Evolutionary conservation across 2,888 invertebrate genomes (phyloP).

Genomic region (Drosophila lacicola): DNA sequence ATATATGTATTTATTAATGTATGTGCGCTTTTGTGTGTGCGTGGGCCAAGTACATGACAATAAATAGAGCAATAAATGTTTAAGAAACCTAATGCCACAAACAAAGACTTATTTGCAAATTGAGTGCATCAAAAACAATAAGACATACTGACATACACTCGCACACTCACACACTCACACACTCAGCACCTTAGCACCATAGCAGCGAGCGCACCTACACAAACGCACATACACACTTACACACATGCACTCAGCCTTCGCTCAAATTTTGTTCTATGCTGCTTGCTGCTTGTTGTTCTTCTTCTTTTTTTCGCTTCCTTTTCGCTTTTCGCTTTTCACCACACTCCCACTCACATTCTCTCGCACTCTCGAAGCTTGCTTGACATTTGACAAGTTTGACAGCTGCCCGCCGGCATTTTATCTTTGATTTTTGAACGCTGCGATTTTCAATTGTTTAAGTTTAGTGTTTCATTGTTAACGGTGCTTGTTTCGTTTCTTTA

Average conservation of each 20-base stretch:
- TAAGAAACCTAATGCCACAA: constrained; percentile 35
- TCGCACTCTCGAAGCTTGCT: constrained; percentile 12
- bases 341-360: constrained; percentile 4
- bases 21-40: constrained; percentile 26
- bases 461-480: constrained; percentile 21
- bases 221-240: background rate
- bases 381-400: constrained; percentile 27
- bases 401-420: constrained; percentile 39
- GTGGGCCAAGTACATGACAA: constrained; percentile 50
- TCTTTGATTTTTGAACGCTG: constrained; percentile 36
- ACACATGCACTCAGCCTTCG: constrained; percentile 15
- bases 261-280: constrained; percentile 26
- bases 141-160: constrained; percentile 8
- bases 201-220: constrained; percentile 4
- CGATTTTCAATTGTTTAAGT: constrained; percentile 25
- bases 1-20: constrained; percentile 38
- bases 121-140: constrained; percentile 9
- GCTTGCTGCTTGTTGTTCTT: constrained; percentile 23
- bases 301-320: constrained; percentile 10
- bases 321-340: constrained; percentile 9
- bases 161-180: constrained; percentile 15
- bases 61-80: constrained; percentile 52
- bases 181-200: constrained; percentile 3
- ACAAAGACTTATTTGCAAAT: constrained; percentile 42
- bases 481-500: constrained; percentile 16